These are phyloP conservation scores for Archocentrus centrarchus DNA, from an alignment of 2,113 vertebrate species.

Conservation along the genomic window DNA sequence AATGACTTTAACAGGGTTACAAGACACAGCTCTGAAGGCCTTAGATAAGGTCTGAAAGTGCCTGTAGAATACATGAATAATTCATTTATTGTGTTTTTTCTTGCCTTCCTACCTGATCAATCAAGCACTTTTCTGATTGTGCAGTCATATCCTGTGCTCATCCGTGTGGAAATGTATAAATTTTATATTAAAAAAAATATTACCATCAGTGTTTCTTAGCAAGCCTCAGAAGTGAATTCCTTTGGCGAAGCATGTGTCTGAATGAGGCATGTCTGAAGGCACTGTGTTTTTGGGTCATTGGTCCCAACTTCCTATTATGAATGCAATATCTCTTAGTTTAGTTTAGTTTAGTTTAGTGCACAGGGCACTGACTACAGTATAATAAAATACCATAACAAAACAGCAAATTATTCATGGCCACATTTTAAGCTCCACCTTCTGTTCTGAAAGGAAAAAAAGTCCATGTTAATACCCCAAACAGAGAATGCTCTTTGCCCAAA, in stretches of 20 bases:
- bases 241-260: too few species aligned
- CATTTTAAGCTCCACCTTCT: too few species aligned
- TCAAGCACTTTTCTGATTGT: constrained; percentile 52
- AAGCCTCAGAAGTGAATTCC: too few species aligned
- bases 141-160: constrained; percentile 38
- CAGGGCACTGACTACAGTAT: not conserved
- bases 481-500: not conserved
- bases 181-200: too few species aligned
- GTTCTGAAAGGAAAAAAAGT: too few species aligned
- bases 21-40: not conserved
- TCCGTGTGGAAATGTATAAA: not conserved
- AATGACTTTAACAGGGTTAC: constrained; percentile 9
- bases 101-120: constrained; percentile 11
- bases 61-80: not conserved
- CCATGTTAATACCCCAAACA: not conserved
- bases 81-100: constrained; percentile 33
- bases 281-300: too few species aligned
- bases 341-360: too few species aligned
- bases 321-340: too few species aligned
- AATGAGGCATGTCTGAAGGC: too few species aligned
- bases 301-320: too few species aligned
- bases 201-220: not conserved
- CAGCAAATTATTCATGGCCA: not conserved
- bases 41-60: constrained; percentile 20
- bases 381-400: not conserved